Base-by-base conservation (phyloP, 1,140 invertebrate genomes). In the Druon quercuslanigerum region DNA sequence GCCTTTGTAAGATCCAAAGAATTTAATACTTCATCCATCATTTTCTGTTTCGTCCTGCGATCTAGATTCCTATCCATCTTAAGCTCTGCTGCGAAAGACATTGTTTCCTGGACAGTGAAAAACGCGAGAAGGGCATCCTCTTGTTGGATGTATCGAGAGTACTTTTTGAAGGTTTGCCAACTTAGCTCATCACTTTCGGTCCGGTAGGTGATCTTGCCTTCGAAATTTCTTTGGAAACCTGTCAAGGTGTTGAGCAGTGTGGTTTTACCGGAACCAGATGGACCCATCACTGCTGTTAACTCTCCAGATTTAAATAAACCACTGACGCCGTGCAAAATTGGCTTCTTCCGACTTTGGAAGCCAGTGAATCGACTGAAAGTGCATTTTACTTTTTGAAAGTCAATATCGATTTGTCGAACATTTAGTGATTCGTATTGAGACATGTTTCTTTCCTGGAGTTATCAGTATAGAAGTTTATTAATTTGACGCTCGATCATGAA, bases 111-210 rank as follows among this genome's bases (percentile, higher is more conserved):
- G 0, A 98, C 96, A 0, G 95, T 96, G 82, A 99, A 96, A 54
- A 96, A 93, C 0, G 95, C 94, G 81, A 95, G 93, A 6, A 99
- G 91, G 77, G 95, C 93, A 90, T 99, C 97, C 80, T 98, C 96
- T 88, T 99, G 97, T 88, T 98, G 95, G 72, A 98, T 98, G 89
- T 98, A 98, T 85, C 96, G 95, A 0, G 94, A 95, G 60, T 95
- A 91, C 85, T 95, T 96, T 12, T 92, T 90, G 86, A 94, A 95
- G 86, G 84, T 8, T 33, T 90, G 86, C 85, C 93, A 88, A 33
- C 92, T 89, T 6, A 92, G 82, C 33, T 91, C 90, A 1, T 88
- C 89, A 12, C 93, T 91, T 12, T 92, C 81, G 0, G 80, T 84
- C 0, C 86, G 74, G 54, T 33, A 33, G 25, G 5, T 33, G 3